phyloP scores from a whole-genome alignment of 1,140 invertebrate species.

The Drosophila bocqueti region DNA sequence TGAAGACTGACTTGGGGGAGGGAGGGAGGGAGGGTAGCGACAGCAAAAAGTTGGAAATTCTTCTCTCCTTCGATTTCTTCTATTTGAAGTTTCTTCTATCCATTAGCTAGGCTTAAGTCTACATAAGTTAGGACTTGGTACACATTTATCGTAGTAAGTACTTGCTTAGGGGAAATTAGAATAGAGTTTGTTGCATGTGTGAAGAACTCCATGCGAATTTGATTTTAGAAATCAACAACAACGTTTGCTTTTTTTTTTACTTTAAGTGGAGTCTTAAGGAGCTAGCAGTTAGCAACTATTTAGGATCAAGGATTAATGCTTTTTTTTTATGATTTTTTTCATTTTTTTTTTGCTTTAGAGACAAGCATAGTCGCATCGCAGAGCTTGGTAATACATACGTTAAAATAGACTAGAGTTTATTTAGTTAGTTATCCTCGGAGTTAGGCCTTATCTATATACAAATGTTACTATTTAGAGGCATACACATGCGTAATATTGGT shows the following conservation, averaged over 20 bases:
- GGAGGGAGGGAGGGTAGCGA: neutral
- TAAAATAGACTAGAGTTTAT: conserved; percentile 76
- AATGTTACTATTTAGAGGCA: conserved; percentile 66
- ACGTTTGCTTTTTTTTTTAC: conserved; percentile 41
- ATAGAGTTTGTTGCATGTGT: conserved; percentile 58
- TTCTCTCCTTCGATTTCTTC: conserved; percentile 27
- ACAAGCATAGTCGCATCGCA: conserved; percentile 72
- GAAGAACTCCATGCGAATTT: conserved; percentile 46
- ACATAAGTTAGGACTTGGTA: conserved; percentile 27
- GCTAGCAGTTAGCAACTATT: conserved; percentile 50
- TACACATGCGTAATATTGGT: conserved; percentile 54
- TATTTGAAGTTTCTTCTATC: conserved; percentile 28
- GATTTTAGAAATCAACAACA: conserved; percentile 83
- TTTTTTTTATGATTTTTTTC: conserved; percentile 31
- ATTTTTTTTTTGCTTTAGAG: conserved; percentile 56
- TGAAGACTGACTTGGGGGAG: conserved; percentile 14
- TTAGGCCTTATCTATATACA: conserved; percentile 67
- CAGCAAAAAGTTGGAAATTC: conserved; percentile 50
- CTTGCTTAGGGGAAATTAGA: conserved; percentile 59
- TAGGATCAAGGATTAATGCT: conserved; percentile 71
- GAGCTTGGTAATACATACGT: conserved; percentile 65
- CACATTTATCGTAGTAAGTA: conserved; percentile 64
- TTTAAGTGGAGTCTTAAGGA: conserved; percentile 56
- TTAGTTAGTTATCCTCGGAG: conserved; percentile 42
- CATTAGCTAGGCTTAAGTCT: conserved; percentile 47